Percentiles rank a stretch among this genome's conserved stretches.
Evolutionary conservation across 2,797 vertebrate species (phyloP).

Genomic region (Danio tinwini): DNA sequence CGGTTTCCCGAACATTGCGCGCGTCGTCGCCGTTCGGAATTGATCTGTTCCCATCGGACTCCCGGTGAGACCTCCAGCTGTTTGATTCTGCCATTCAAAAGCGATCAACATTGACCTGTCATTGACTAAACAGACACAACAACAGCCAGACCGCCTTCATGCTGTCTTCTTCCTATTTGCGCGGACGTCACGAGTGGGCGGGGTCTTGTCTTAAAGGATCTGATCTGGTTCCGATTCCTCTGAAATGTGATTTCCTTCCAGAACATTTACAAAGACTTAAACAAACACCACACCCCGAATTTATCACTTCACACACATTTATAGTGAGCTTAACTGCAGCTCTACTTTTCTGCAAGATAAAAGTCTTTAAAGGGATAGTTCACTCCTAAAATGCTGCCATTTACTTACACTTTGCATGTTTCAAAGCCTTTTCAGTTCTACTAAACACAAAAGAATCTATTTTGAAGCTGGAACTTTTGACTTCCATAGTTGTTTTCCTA

Average conservation of each 20-base stretch:
- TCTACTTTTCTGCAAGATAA: no score
- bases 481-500: no score
- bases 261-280: background rate
- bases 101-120: background rate
- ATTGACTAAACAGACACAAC: background rate
- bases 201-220: background rate
- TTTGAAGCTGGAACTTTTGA: no score
- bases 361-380: no score
- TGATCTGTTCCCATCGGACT: slow-evolving; percentile 44
- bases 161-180: slow-evolving; percentile 27
- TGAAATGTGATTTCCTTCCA: background rate
- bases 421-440: no score
- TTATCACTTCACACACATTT: background rate
- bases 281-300: background rate
- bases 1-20: slow-evolving; percentile 61
- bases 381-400: no score
- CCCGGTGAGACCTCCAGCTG: background rate
- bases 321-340: no score
- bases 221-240: background rate
- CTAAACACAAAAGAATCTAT: no score
- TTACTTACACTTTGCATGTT: no score
- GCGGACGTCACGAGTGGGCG: slow-evolving; percentile 49
- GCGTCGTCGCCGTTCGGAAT: background rate
- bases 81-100: slow-evolving; percentile 71
- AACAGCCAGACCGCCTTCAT: background rate